Evolutionary conservation across 2,113 vertebrate species (phyloP).

Genomic region (Poeciliopsis turrubarensis): DNA sequence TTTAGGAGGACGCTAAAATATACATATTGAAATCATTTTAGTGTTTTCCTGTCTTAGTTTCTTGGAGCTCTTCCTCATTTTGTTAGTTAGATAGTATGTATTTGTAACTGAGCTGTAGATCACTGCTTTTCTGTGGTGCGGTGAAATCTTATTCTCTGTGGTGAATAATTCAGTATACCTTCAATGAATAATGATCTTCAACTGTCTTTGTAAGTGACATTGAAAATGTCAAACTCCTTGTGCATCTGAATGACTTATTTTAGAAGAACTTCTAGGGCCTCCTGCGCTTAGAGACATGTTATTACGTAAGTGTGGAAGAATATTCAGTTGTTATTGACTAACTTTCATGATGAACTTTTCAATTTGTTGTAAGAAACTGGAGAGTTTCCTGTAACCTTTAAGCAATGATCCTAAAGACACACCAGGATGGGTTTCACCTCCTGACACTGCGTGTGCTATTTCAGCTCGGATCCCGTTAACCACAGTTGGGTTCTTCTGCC

Average conservation of each 20-base stretch:
- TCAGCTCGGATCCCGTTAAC: slow-evolving; percentile 34
- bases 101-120: slow-evolving; percentile 59
- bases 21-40: slow-evolving; percentile 5
- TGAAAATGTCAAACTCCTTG: slow-evolving; percentile 70
- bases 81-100: slow-evolving; percentile 60
- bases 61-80: slow-evolving; percentile 16
- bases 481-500: slow-evolving; percentile 15
- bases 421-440: slow-evolving; percentile 51
- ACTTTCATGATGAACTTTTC: slow-evolving; percentile 46
- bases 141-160: slow-evolving; percentile 40
- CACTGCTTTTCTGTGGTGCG: slow-evolving; percentile 49
- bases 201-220: slow-evolving; percentile 68
- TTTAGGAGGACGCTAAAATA: not conserved
- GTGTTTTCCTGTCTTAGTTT: slow-evolving; percentile 21
- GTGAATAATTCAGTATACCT: slow-evolving; percentile 72
- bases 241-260: slow-evolving; percentile 50
- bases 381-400: slow-evolving; percentile 51
- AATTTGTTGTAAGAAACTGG: slow-evolving; percentile 40
- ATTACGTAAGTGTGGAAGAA: slow-evolving; percentile 5
- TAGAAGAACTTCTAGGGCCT: slow-evolving; percentile 29
- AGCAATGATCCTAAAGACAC: slow-evolving; percentile 28
- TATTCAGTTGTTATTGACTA: slow-evolving; percentile 45
- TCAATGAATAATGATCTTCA: slow-evolving; percentile 72
- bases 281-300: slow-evolving; percentile 12
- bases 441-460: slow-evolving; percentile 36